phyloP scores from a whole-genome alignment of 2,888 invertebrate genomes.

The Stenodema calcarata region DNA sequence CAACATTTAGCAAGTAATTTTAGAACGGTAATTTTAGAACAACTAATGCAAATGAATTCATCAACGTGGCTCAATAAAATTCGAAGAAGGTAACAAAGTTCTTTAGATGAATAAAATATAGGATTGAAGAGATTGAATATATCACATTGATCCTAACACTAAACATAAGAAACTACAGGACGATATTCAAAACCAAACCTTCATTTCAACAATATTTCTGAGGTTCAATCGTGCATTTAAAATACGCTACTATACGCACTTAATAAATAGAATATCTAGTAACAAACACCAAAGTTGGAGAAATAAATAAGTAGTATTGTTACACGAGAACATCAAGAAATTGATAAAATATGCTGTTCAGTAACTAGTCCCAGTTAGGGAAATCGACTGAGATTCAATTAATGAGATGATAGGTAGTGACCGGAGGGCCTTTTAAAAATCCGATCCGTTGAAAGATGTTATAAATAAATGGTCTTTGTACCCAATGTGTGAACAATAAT shows the following conservation, averaged over 20 bases:
- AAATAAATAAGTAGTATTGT: not conserved
- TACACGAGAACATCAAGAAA: not conserved
- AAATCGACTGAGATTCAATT: not conserved
- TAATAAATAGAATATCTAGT: not conserved
- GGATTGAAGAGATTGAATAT: not conserved
- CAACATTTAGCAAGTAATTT: not conserved
- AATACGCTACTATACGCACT: not conserved
- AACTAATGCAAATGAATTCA: not conserved
- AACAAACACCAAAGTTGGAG: not conserved
- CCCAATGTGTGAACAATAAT: not conserved
- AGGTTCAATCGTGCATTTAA: not conserved
- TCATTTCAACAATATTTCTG: not conserved
- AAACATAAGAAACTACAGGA: not conserved
- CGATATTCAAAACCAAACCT: not conserved
- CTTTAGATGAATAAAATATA: not conserved
- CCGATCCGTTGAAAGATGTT: too few species aligned
- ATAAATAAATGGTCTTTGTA: not conserved
- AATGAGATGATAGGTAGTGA: not conserved
- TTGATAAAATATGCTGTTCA: not conserved
- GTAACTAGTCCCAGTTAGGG: not conserved
- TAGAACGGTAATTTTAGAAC: not conserved
- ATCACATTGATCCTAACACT: not conserved
- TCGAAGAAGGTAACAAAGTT: not conserved
- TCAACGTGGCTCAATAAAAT: not conserved
- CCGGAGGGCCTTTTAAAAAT: too few species aligned